A percentile compares a stretch with the other conserved stretches of the same genome.
phyloP scores from a whole-genome alignment of 2,113 vertebrate species.

The Solea solea region DNA sequence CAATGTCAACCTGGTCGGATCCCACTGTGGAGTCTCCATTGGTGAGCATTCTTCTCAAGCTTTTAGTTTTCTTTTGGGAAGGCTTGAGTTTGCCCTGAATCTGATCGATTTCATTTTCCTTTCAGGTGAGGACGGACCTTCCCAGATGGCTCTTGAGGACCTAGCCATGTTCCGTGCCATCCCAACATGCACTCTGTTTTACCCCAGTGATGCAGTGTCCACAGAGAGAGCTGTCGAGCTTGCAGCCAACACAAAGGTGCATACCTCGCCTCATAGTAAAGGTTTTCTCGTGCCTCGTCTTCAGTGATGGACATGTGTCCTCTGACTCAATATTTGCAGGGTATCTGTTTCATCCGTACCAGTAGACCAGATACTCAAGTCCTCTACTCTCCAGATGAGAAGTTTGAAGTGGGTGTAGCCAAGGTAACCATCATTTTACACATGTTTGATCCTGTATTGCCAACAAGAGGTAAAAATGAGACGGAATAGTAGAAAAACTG shows the following conservation, averaged over 20 bases:
- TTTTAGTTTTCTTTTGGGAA: accelerated
- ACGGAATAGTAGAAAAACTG: not conserved
- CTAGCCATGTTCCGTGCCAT: conserved; percentile 90
- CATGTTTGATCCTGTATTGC: not conserved
- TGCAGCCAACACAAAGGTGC: conserved; percentile 85
- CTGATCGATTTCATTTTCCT: not conserved
- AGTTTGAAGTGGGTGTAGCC: conserved; percentile 85
- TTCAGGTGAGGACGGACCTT: conserved; percentile 88
- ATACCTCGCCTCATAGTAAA: not conserved
- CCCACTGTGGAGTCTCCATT: conserved; percentile 86
- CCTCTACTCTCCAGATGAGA: conserved; percentile 84
- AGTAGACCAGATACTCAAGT: conserved; percentile 83
- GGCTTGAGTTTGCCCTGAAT: accelerated
- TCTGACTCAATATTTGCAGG: conserved; percentile 63
- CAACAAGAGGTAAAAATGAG: not conserved
- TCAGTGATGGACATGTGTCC: not conserved
- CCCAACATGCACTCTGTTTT: conserved; percentile 88
- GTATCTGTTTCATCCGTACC: conserved; percentile 88
- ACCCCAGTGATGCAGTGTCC: conserved; percentile 87
- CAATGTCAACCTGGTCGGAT: conserved; percentile 87
- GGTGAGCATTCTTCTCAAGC: conserved; percentile 73
- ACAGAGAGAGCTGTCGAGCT: conserved; percentile 85
- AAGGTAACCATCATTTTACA: conserved; percentile 74
- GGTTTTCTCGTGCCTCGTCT: not conserved
- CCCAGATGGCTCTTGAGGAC: conserved; percentile 91